Conservation (phyloP, 2,797 vertebrate species). For the Sebastes taczanowskii region DNA sequence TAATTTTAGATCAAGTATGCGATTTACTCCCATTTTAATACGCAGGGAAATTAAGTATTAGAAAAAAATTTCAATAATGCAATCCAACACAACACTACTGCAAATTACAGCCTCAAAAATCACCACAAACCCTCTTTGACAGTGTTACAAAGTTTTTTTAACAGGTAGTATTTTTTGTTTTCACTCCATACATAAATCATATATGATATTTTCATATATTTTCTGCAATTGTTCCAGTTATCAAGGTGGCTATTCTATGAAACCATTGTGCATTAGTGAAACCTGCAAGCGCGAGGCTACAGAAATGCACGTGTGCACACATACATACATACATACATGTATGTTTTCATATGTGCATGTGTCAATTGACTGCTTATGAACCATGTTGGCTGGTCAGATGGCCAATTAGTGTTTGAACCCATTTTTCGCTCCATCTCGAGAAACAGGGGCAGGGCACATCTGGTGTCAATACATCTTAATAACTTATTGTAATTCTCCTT, state of each 20-base stretch:
- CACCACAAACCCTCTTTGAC: no score
- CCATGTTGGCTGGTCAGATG: conserved; percentile 60
- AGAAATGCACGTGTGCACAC: conserved; percentile 4
- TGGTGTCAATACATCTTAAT: conserved; percentile 75
- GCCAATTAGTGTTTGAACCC: conserved; percentile 62
- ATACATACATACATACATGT: background rate
- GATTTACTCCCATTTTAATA: no score
- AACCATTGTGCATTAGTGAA: background rate
- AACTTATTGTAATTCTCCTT: conserved; percentile 73
- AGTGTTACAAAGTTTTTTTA: no score
- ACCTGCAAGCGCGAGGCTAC: background rate
- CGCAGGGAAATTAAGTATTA: no score
- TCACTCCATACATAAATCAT: background rate
- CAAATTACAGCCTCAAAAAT: no score
- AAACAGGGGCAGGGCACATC: conserved; percentile 66
- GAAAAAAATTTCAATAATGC: no score
- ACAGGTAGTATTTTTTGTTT: background rate
- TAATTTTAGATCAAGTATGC: no score
- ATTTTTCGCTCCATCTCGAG: conserved; percentile 33
- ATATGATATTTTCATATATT: background rate
- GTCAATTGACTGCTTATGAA: conserved; percentile 50
- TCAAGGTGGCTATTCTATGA: background rate
- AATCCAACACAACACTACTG: no score
- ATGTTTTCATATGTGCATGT: conserved; percentile 27
- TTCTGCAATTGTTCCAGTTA: background rate